Conservation (phyloP, 2,888 invertebrate species). For the Tiliacea citrago region DNA sequence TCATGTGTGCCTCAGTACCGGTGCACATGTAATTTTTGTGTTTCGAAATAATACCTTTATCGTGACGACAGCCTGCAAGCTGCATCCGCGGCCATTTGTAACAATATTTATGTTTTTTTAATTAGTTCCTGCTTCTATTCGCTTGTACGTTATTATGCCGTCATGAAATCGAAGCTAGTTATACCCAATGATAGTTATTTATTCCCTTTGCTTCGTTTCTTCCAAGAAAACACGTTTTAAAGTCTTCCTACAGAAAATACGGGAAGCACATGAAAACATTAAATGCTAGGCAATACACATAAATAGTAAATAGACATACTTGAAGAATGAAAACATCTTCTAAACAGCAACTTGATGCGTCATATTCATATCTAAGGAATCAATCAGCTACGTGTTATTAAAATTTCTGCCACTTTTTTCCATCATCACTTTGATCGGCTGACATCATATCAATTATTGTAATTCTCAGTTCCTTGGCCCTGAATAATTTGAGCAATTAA, state of each 20-base stretch:
- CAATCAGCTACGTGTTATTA: conserved; percentile 66
- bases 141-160: conserved; percentile 40
- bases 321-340: conserved; percentile 29
- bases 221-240: conserved; percentile 39
- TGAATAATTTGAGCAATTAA: conserved; percentile 68
- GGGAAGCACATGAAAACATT: neutral
- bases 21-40: conserved; percentile 20
- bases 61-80: conserved; percentile 36
- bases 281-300: conserved; percentile 3
- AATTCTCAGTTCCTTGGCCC: conserved; percentile 71
- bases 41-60: conserved; percentile 46
- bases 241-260: conserved; percentile 20
- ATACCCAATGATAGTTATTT: conserved; percentile 40
- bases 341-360: conserved; percentile 58
- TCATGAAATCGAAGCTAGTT: conserved; percentile 43
- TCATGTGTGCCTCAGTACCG: conserved; percentile 18
- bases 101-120: conserved; percentile 50
- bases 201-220: conserved; percentile 32
- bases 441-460: conserved; percentile 70
- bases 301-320: conserved; percentile 18
- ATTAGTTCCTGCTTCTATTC: conserved; percentile 49
- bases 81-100: conserved; percentile 35
- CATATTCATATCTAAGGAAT: conserved; percentile 62
- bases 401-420: conserved; percentile 68
- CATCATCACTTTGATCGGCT: conserved; percentile 60